These are phyloP conservation scores for Gasterosteus aculeatus DNA, from an alignment of 2,113 vertebrate species.

Conservation along the genomic window DNA sequence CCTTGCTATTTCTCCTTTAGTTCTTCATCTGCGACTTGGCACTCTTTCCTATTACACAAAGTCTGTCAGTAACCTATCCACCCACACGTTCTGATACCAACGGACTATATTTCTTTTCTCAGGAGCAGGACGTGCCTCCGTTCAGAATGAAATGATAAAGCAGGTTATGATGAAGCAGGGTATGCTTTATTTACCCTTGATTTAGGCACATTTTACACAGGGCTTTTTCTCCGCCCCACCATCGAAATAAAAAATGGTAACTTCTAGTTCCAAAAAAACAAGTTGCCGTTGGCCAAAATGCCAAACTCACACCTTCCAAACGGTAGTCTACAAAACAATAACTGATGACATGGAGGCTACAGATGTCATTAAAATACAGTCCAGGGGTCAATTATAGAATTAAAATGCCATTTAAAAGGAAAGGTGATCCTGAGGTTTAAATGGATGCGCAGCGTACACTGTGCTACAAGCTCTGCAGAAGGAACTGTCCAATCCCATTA, in stretches of 20 bases:
- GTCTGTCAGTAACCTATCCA: constrained; percentile 11
- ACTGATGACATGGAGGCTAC: background rate
- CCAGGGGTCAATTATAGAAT: background rate
- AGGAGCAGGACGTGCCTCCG: too few species aligned
- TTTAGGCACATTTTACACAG: background rate
- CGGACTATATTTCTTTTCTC: background rate
- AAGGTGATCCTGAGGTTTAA: background rate
- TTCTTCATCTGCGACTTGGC: background rate
- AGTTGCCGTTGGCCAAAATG: background rate
- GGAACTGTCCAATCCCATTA: constrained; percentile 60
- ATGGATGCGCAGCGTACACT: background rate
- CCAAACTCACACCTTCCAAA: background rate
- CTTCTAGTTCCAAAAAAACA: background rate
- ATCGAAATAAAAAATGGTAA: background rate
- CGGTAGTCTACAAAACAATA: background rate
- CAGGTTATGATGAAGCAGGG: too few species aligned
- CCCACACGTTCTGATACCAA: constrained; percentile 10
- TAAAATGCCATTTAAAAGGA: background rate
- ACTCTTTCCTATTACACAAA: background rate
- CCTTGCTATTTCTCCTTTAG: constrained; percentile 9
- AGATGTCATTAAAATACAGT: too few species aligned
- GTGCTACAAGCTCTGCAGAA: constrained; percentile 24
- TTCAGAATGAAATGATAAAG: too few species aligned
- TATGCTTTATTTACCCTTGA: background rate
- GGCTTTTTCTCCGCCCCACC: background rate